Evolutionary conservation across 2,888 invertebrate species (phyloP), one percentile per base, ranked within the genome.

Genomic region (Cerastis leucographa): DNA sequence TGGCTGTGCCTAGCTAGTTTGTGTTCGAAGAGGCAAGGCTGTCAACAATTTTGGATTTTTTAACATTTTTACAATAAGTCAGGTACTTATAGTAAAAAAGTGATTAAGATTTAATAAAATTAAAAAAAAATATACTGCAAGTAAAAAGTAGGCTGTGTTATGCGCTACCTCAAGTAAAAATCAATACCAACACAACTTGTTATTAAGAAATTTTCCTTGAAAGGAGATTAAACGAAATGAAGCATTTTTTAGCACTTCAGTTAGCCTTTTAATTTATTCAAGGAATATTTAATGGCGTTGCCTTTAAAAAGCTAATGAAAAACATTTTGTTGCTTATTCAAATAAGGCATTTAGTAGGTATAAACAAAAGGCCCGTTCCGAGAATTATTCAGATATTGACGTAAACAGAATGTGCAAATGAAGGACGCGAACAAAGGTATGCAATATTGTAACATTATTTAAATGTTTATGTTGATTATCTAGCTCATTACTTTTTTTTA

Each of bases 251-350:
- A 65, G 61, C 73, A 76, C 71, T 86, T 72, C 44, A 84, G 74
- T 71, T 61, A 71, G 65, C 72, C 67, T 76, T 77, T 84, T 84
- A 80, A 83, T 86, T 84, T 80, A 83, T 84, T 85, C 85, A 62
- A 46, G 69, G 74, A 84, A 86, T 86, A 86, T 86, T 86, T 85
- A 74, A 85, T 78, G 84, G 70, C 44, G 77, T 56, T 74, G 83
- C 83, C 81, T 74, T 78, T 84, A 84, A 85, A 86, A 81, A 81
- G 81, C 69, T 84, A 78, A 86, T 86, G 86, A 86, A 84, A 85
- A 86, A 76, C 72, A 85, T 86, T 85, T 84, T 84, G 84, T 76
- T 85, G 78, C 68, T 85, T 84, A 85, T 84, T 84, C 78, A 86
- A 85, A 85, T 86, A 73, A 80, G 84, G 74, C 69, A 71, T 85